phyloP scores from a whole-genome alignment of 2,888 invertebrate genomes.

The Eilema caniola region DNA sequence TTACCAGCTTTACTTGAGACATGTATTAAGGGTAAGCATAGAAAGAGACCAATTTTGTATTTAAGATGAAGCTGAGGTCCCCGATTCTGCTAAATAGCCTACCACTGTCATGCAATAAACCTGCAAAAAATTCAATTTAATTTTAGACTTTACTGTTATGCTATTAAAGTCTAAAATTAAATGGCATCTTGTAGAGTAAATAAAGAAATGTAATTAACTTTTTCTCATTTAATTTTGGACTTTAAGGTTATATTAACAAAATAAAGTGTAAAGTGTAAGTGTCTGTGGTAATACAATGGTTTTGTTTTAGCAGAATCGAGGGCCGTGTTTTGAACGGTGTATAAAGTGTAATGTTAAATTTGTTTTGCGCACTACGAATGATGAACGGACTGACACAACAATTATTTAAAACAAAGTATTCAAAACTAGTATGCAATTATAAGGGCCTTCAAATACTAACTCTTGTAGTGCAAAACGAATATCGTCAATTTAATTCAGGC shows the following conservation, averaged over 20 bases:
- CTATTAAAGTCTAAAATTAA: too few species aligned
- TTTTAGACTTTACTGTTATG: too few species aligned
- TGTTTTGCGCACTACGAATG: background rate
- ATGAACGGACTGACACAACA: background rate
- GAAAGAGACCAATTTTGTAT: slow-evolving; percentile 18
- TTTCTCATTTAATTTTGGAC: too few species aligned
- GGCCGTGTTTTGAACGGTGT: background rate
- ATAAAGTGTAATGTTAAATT: background rate
- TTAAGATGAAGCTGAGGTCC: background rate
- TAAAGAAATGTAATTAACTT: too few species aligned
- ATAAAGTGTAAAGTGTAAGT: too few species aligned
- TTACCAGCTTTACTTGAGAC: slow-evolving; percentile 13
- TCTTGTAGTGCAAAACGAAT: background rate
- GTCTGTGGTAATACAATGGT: too few species aligned
- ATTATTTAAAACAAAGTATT: background rate
- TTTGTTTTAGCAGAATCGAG: too few species aligned
- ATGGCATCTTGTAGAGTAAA: too few species aligned
- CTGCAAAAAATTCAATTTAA: too few species aligned
- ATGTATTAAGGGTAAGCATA: slow-evolving; percentile 6
- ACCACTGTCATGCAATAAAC: too few species aligned
- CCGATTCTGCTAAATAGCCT: too few species aligned
- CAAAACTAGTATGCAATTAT: background rate
- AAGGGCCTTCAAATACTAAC: background rate
- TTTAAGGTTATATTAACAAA: too few species aligned
- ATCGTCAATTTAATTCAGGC: background rate